These are phyloP conservation scores for Urosaurus nigricauda DNA, from an alignment of 2,797 vertebrate genomes.

Conservation along the genomic window DNA sequence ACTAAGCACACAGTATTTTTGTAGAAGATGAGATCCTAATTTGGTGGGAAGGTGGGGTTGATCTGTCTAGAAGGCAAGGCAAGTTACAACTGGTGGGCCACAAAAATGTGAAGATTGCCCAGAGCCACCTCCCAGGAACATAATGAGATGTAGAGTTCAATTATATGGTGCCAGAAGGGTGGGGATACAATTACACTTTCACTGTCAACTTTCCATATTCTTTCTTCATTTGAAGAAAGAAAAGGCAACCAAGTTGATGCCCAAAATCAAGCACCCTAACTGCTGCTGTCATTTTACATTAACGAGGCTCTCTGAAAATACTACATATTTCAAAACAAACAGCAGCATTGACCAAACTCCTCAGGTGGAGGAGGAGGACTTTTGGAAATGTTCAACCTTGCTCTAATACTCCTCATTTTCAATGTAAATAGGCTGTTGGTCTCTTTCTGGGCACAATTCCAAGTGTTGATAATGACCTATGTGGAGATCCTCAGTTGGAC, in stretches of 20 bases:
- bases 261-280: neutral
- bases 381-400: too few relatives aligned
- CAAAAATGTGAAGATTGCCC: neutral
- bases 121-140: neutral
- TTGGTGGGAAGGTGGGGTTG: neutral
- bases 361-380: neutral
- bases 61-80: neutral
- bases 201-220: neutral
- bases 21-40: neutral
- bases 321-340: neutral
- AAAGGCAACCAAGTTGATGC: neutral
- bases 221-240: neutral
- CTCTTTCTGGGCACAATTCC: too few relatives aligned
- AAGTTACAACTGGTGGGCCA: conserved; percentile 6
- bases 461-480: too few relatives aligned
- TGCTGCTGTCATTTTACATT: neutral
- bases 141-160: neutral
- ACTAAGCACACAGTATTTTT: too few relatives aligned
- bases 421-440: too few relatives aligned
- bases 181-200: neutral
- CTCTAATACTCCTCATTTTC: neutral
- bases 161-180: neutral
- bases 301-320: neutral
- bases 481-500: too few relatives aligned
- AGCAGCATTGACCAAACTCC: neutral